Base-by-base conservation (phyloP, 2,113 vertebrate genomes). In the Microcebus jonahi region DNA sequence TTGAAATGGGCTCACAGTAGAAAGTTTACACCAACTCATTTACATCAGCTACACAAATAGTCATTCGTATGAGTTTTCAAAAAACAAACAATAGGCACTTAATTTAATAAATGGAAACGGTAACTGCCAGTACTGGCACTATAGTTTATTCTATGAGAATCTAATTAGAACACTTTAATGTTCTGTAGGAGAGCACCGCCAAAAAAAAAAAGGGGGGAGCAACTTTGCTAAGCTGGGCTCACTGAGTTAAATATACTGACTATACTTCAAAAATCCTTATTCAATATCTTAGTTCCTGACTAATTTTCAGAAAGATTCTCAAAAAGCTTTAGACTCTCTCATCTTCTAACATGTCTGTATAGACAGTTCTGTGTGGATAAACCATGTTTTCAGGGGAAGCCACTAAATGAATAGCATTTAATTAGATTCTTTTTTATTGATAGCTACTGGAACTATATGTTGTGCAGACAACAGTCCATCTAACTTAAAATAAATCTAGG, bases 231-330 rank as follows among this genome's bases (percentile, higher is more conserved):
- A 88, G 15, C 12, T 36, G 36, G 36, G 25, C 8, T 79, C 17
- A 61, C 42, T 18, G 45, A 59, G 63, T 88, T 91, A 95, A 95
- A 82, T 15, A 68, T 84, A 77, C 39, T 81, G 55, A 79, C n/a
- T 63, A 7, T 27, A 6, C n/a, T 70, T 79, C 88, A 20, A 76
- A 76, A 50, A 65, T 50, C 45, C 45, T 71, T 42, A 76, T 71
- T 82, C 8, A 11, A 2, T 61, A 20, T 83, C 79, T 91, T 68
- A 50, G 11, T 88, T 96, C 29, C 0, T 34, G 48, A 93, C 87
- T 97, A 61, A 89, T 96, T 98, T 97, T 96, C 95, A 92, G 90
- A 93, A 80, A 76, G 73, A 92, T 14, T 77, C 92, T 97, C 80
- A 86, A 90, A 96, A 48, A 94, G 34, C 7, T 68, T 92, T 73